These are phyloP conservation scores for Caenorhabditis uteleia DNA, from an alignment of 2,888 invertebrate genomes.

Conservation along the genomic window DNA sequence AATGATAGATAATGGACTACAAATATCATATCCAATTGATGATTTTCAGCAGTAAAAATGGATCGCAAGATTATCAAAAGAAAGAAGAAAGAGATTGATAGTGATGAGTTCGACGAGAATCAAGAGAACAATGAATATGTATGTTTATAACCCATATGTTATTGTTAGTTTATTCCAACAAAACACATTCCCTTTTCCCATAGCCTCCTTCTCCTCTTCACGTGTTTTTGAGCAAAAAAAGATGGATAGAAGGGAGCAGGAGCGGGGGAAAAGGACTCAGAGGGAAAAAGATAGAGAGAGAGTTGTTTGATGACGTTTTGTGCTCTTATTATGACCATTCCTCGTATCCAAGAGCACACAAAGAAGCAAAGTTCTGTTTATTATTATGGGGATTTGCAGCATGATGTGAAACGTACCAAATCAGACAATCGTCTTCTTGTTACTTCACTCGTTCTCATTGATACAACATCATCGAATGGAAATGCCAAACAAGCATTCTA, in stretches of 20 bases:
- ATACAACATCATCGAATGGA: conserved; percentile 48
- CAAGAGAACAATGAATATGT: conserved; percentile 16
- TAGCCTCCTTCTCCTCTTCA: background rate
- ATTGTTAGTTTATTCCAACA: background rate
- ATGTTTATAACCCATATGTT: background rate
- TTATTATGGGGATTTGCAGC: conserved; percentile 18
- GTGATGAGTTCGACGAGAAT: conserved; percentile 39
- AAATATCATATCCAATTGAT: background rate
- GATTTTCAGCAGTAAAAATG: conserved; percentile 50
- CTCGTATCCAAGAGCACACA: background rate
- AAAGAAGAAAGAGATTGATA: conserved; percentile 36
- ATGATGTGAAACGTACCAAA: conserved; percentile 38
- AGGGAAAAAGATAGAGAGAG: background rate
- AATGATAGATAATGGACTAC: background rate
- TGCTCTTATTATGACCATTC: conserved; percentile 2
- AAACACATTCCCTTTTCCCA: background rate
- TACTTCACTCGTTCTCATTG: conserved; percentile 47
- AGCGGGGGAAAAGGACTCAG: background rate
- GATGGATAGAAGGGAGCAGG: background rate
- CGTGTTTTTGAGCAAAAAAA: background rate
- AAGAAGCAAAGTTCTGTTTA: background rate
- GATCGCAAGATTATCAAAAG: conserved; percentile 44
- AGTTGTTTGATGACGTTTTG: conserved; percentile 1
- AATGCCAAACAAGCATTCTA: conserved; percentile 32
- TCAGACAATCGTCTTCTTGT: conserved; percentile 47